Conservation (phyloP, 1,140 invertebrate genomes). For the Colletes gigas region DNA sequence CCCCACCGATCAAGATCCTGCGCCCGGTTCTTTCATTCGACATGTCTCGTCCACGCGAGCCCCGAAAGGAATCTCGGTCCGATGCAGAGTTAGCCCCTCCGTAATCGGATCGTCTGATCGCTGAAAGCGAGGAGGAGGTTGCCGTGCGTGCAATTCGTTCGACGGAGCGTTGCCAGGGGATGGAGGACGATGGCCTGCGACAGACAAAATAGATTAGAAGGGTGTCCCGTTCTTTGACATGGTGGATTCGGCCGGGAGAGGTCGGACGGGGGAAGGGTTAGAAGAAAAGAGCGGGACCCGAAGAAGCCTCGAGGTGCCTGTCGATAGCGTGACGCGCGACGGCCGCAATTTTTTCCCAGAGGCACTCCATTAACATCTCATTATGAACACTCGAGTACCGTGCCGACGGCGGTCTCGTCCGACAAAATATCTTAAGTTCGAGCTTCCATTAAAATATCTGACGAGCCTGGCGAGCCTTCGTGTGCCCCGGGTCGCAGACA, state of each 20-base stretch:
- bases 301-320: conserved; percentile 55
- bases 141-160: not conserved
- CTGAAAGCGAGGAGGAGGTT: no score
- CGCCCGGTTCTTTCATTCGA: not conserved
- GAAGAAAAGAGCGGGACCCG: conserved; percentile 6
- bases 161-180: not conserved
- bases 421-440: conserved; percentile 77
- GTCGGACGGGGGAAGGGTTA: conserved; percentile 14
- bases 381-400: conserved; percentile 75
- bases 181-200: conserved; percentile 33
- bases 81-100: not conserved
- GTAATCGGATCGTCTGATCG: conserved; percentile 11
- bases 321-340: conserved; percentile 76
- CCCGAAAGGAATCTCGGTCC: not conserved
- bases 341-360: conserved; percentile 69
- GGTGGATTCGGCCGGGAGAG: conserved; percentile 15
- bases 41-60: not conserved
- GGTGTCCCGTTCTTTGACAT: conserved; percentile 36
- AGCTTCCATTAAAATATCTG: conserved; percentile 79
- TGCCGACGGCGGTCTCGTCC: conserved; percentile 40
- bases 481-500: not conserved
- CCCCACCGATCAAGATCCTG: conserved; percentile 14
- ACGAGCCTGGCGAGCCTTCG: conserved; percentile 61
- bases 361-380: conserved; percentile 79
- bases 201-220: conserved; percentile 66